A percentile compares a stretch with the other conserved stretches of the same genome.
Evolutionary conservation across 2,113 vertebrate species (phyloP).

Genomic region (Phocoena phocoena): DNA sequence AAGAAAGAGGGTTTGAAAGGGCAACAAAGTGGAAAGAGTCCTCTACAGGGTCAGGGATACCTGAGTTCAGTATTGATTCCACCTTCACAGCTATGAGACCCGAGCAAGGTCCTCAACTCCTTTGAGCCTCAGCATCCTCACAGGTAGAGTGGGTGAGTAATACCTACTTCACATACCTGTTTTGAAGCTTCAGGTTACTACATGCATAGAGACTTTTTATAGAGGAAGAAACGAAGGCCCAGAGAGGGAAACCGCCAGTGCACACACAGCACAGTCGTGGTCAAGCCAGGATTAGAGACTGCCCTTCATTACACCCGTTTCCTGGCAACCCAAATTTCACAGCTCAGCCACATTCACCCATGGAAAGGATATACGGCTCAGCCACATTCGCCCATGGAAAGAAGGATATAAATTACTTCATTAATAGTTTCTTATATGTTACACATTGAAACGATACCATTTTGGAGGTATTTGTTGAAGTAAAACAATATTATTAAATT

Average conservation of each 20-base stretch:
- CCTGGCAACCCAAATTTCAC: neutral
- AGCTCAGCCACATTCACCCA: neutral
- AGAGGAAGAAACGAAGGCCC: neutral
- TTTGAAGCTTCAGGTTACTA: neutral
- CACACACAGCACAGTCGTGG: neutral
- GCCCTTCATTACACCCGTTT: accelerated
- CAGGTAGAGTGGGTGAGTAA: no score
- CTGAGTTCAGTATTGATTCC: neutral
- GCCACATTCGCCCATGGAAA: neutral
- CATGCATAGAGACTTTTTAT: neutral
- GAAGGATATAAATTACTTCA: neutral
- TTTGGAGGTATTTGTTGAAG: neutral
- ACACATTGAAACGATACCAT: neutral
- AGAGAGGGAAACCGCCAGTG: neutral
- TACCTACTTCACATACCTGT: neutral
- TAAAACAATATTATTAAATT: neutral
- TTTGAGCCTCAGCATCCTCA: neutral
- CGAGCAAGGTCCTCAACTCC: neutral
- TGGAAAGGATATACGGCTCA: neutral
- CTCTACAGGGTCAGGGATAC: neutral
- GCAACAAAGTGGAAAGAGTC: accelerated
- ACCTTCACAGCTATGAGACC: neutral
- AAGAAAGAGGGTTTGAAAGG: neutral
- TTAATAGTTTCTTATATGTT: neutral
- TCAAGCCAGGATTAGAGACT: neutral